Conservation (phyloP, 2,797 vertebrate genomes). For the Bryconaethiops microstoma region DNA sequence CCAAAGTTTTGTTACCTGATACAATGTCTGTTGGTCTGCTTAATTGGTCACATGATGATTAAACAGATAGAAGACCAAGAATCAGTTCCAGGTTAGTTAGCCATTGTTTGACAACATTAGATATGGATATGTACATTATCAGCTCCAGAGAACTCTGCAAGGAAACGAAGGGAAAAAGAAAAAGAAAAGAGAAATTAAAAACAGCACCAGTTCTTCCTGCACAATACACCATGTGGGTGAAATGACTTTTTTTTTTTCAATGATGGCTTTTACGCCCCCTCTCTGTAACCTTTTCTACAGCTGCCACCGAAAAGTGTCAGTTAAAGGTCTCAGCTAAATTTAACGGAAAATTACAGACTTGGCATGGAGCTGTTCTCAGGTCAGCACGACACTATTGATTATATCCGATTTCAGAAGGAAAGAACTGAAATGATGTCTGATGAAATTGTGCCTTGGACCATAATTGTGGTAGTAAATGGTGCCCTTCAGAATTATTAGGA, state of each 20-base stretch:
- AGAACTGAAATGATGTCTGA: background rate
- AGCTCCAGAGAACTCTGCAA: background rate
- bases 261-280: constrained; percentile 9
- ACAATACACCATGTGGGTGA: background rate
- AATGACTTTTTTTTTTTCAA: background rate
- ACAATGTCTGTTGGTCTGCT: background rate
- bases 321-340: constrained; percentile 28
- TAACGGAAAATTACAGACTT: constrained; percentile 15
- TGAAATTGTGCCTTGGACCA: background rate
- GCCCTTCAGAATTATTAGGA: too few species aligned
- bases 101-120: background rate
- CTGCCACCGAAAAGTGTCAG: constrained; percentile 7
- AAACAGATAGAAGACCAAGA: background rate
- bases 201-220: background rate
- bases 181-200: background rate
- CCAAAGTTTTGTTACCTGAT: background rate
- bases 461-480: background rate
- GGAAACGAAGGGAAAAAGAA: background rate
- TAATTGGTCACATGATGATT: background rate
- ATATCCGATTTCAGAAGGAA: constrained; percentile 10
- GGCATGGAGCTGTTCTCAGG: background rate
- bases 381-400: background rate
- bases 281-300: constrained; percentile 18
- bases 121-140: background rate
- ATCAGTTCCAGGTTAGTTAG: background rate